Evolutionary conservation across 2,113 vertebrate species (phyloP), one percentile per base, ranked within the genome.

Genomic region (Channa maculata): DNA sequence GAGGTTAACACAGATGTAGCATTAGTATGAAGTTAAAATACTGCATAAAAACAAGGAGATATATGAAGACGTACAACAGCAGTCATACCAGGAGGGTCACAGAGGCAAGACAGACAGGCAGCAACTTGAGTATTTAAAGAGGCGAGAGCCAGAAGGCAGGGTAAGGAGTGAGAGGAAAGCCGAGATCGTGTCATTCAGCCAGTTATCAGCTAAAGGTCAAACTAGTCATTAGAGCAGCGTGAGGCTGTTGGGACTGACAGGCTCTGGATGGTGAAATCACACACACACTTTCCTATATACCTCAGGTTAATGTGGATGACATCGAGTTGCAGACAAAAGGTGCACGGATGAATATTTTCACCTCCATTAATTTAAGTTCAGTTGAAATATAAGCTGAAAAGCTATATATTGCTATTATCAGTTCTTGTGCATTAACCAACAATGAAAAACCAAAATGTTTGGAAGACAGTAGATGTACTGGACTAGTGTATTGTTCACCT

Each of bases 161-260:
- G 52, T 57, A 53, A 24, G 59, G 52, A 76, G 62, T 61, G 51
- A 80, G 81, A 72, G 48, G 24, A 63, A 77, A 33, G 73, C 66
- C 82, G 70, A 82, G 80, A 74, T 53, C 3, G 53, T 82, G 84
- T 80, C 85, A 85, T 77, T 89, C 84, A 82, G 83, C 75, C 78
- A 52, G 84, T 86, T 88, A 84, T 84, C 82, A 81, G 71, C 45
- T 67, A 90, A 90, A 91, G 87, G 88, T 91, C 88, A 89, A 83
- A 79, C 65, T 51, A 66, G 75, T 86, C 86, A 90, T 90, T 88
- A 89, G 84, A 87, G 75, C 60, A 36, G 81, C 81, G 69, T 41
- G 11, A 66, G 66, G 51, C 49, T 49, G 69, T 15, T 75, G 63
- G 61, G 82, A 71, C 80, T 84, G 84, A 82, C 86, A 86, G 79